These are phyloP conservation scores for Phengaris arion DNA, from an alignment of 2,888 invertebrate species.

Conservation along the genomic window DNA sequence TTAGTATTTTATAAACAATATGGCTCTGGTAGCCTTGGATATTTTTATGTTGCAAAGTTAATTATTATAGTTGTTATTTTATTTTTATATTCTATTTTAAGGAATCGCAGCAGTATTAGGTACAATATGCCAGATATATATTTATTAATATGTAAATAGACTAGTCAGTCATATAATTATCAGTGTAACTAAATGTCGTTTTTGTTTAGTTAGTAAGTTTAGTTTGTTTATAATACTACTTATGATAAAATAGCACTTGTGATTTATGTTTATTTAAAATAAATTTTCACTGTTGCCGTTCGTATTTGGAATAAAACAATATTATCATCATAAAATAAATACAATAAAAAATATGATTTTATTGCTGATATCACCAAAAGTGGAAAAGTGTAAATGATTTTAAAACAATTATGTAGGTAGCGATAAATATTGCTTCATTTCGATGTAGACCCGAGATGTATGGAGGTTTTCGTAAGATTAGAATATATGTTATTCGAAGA, in stretches of 20 bases:
- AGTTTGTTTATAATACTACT: background rate
- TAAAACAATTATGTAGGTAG: too few relatives aligned
- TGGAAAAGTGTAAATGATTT: too few relatives aligned
- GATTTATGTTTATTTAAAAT: background rate
- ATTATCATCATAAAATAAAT: too few relatives aligned
- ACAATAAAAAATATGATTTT: too few relatives aligned
- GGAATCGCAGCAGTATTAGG: conserved; percentile 20
- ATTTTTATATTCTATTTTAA: conserved; percentile 9
- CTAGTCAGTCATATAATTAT: conserved; percentile 20
- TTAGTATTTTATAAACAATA: background rate
- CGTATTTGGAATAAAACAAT: too few relatives aligned
- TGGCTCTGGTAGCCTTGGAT: conserved; percentile 21
- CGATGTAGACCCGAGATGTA: too few relatives aligned
- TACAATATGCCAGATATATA: background rate
- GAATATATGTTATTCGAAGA: too few relatives aligned
- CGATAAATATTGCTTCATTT: too few relatives aligned
- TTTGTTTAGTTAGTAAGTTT: background rate
- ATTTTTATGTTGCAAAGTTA: background rate
- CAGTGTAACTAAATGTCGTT: background rate
- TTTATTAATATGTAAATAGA: background rate
- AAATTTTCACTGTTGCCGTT: too few relatives aligned
- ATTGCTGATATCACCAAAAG: too few relatives aligned
- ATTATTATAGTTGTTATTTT: conserved; percentile 16
- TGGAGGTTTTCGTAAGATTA: too few relatives aligned
- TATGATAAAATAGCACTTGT: background rate